These are phyloP conservation scores for Aramus guarauna DNA, from an alignment of 2,113 vertebrate species.

Conservation along the genomic window DNA sequence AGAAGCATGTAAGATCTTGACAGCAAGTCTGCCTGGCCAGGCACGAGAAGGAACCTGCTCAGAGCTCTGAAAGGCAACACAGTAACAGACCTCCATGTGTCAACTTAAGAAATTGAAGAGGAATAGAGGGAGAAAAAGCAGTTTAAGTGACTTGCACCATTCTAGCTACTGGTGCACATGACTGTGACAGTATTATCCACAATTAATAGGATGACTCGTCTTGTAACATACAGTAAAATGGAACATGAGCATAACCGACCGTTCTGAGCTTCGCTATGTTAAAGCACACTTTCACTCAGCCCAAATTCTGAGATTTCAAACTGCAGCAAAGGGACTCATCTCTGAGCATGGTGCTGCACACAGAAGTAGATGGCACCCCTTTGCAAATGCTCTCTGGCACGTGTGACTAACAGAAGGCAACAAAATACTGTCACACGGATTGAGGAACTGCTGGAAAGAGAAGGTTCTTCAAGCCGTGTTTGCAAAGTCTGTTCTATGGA, in stretches of 20 bases:
- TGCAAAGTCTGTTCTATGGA: background rate
- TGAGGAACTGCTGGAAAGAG: background rate
- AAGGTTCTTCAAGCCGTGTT: accelerated
- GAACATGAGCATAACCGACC: background rate
- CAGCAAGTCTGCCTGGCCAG: background rate
- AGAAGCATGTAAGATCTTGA: background rate
- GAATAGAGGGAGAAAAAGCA: background rate
- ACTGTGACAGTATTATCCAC: background rate
- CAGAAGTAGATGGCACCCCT: background rate
- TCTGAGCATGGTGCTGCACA: accelerated
- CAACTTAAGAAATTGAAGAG: background rate
- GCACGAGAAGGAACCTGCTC: background rate
- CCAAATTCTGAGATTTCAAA: background rate
- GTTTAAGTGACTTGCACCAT: background rate
- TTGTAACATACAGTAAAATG: background rate
- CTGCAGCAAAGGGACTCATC: background rate
- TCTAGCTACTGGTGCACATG: background rate
- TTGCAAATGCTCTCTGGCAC: background rate
- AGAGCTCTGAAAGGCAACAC: background rate
- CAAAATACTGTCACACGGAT: background rate
- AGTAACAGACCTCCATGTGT: background rate
- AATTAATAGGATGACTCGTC: background rate
- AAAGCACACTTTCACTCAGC: background rate
- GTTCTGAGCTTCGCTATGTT: background rate
- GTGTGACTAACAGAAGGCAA: background rate